These are phyloP conservation scores for Thalpophila matura DNA, from an alignment of 2,888 invertebrate species.

Conservation along the genomic window DNA sequence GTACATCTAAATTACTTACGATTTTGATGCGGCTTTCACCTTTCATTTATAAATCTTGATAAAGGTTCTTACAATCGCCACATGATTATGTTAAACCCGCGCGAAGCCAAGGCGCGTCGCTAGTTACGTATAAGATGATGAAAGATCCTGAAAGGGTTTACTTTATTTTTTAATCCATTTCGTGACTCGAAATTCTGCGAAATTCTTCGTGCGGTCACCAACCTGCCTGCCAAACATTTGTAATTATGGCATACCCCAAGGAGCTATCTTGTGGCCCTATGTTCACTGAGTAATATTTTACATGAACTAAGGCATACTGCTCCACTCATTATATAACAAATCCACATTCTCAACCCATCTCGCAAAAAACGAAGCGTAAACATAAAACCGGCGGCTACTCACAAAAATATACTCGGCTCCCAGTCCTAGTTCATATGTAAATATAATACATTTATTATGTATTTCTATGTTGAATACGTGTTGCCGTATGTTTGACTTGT, in stretches of 20 bases:
- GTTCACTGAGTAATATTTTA: slow-evolving; percentile 24
- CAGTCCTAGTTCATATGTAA: slow-evolving; percentile 59
- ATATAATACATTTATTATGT: slow-evolving; percentile 60
- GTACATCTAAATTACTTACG: too few species aligned
- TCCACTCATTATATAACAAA: slow-evolving; percentile 25
- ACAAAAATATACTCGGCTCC: slow-evolving; percentile 56
- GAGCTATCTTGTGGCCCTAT: slow-evolving; percentile 18
- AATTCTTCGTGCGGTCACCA: neutral
- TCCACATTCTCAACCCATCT: slow-evolving; percentile 44
- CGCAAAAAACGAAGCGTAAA: slow-evolving; percentile 52
- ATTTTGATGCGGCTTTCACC: too few species aligned
- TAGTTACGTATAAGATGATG: too few species aligned
- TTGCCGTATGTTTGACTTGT: slow-evolving; percentile 59
- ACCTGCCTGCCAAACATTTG: neutral
- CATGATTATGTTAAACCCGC: too few species aligned
- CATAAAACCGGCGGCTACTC: slow-evolving; percentile 58
- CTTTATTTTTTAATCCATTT: too few species aligned
- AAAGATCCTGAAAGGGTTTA: too few species aligned
- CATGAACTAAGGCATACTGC: slow-evolving; percentile 17
- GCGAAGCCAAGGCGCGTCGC: too few species aligned
- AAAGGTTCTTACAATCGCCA: too few species aligned
- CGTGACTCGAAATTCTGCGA: too few species aligned
- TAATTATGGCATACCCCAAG: slow-evolving; percentile 17
- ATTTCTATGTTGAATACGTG: slow-evolving; percentile 58
- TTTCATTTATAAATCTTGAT: too few species aligned